Percentiles rank a stretch among this genome's conserved stretches.
These are phyloP conservation scores for Troides helena DNA, from an alignment of 2,888 invertebrate species.

Conservation along the genomic window DNA sequence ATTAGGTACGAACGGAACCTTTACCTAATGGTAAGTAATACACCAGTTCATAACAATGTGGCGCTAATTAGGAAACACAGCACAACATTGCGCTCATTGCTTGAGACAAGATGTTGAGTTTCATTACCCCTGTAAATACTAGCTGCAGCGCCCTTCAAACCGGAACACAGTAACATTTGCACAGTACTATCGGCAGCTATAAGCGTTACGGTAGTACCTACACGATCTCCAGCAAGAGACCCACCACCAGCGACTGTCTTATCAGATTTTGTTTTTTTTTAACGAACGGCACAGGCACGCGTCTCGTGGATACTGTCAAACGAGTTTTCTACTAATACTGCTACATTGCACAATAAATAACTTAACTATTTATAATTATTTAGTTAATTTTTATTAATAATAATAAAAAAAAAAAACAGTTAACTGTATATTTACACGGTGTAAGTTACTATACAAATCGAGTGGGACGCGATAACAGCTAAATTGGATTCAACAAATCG, in stretches of 20 bases:
- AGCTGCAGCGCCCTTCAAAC: too few species aligned
- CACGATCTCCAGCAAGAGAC: too few species aligned
- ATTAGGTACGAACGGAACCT: too few species aligned
- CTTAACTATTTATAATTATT: slow-evolving; percentile 59
- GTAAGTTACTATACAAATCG: slow-evolving; percentile 56
- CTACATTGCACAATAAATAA: slow-evolving; percentile 81
- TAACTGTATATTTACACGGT: slow-evolving; percentile 43
- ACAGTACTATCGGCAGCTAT: too few species aligned
- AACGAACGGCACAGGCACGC: slow-evolving; percentile 8
- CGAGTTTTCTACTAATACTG: slow-evolving; percentile 65
- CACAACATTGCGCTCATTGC: too few species aligned
- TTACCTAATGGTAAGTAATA: too few species aligned
- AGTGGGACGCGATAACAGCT: slow-evolving; percentile 54
- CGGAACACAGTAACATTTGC: too few species aligned
- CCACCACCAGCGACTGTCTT: slow-evolving; percentile 12
- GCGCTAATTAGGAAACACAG: too few species aligned
- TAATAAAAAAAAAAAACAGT: slow-evolving; percentile 20
- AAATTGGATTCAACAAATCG: slow-evolving; percentile 34
- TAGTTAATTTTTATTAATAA: neutral
- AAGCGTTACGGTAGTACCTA: too few species aligned
- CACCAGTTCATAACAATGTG: too few species aligned
- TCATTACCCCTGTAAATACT: too few species aligned
- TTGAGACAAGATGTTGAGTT: too few species aligned
- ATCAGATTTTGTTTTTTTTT: slow-evolving; percentile 22
- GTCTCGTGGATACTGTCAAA: slow-evolving; percentile 51